phyloP scores from a whole-genome alignment of 1,140 invertebrate genomes.

The Protaetia brevitarsis region DNA sequence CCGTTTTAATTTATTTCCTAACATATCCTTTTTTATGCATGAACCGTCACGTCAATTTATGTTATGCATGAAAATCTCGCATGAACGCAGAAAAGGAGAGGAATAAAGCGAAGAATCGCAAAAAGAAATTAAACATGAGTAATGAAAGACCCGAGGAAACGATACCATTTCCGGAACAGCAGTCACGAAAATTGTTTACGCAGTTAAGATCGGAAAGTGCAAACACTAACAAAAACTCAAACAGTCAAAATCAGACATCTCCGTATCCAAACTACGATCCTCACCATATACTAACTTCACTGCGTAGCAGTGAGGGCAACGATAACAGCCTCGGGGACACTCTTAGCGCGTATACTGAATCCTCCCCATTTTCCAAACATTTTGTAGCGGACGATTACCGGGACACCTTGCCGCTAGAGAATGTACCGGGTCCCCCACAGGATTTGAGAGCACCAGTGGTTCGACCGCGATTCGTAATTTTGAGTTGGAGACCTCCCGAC shows the following conservation, averaged over 20 bases:
- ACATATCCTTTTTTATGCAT: conserved; percentile 1
- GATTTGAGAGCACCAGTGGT: conserved; percentile 73
- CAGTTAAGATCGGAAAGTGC: conserved; percentile 43
- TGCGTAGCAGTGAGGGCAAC: conserved; percentile 39
- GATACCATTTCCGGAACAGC: conserved; percentile 32
- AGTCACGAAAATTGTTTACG: conserved; percentile 48
- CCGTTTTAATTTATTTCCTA: not conserved
- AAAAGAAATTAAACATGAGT: conserved; percentile 5
- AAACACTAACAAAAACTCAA: conserved; percentile 18
- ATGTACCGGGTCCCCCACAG: conserved; percentile 63
- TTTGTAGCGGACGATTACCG: conserved; percentile 50
- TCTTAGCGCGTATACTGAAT: conserved; percentile 39
- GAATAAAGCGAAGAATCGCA: conserved; percentile 24
- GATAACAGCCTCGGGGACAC: conserved; percentile 38
- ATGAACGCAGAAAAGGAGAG: conserved; percentile 44
- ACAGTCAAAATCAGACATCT: not conserved
- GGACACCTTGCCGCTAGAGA: conserved; percentile 46
- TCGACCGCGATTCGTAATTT: conserved; percentile 77
- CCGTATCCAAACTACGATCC: conserved; percentile 33
- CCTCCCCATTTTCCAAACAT: conserved; percentile 45
- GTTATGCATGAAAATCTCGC: conserved; percentile 27
- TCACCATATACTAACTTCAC: conserved; percentile 38
- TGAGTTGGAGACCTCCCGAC: conserved; percentile 76
- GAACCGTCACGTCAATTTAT: not conserved
- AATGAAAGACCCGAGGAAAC: conserved; percentile 15